These are phyloP conservation scores for Drosophila mimetica DNA, from an alignment of 2,888 invertebrate genomes.

Conservation along the genomic window DNA sequence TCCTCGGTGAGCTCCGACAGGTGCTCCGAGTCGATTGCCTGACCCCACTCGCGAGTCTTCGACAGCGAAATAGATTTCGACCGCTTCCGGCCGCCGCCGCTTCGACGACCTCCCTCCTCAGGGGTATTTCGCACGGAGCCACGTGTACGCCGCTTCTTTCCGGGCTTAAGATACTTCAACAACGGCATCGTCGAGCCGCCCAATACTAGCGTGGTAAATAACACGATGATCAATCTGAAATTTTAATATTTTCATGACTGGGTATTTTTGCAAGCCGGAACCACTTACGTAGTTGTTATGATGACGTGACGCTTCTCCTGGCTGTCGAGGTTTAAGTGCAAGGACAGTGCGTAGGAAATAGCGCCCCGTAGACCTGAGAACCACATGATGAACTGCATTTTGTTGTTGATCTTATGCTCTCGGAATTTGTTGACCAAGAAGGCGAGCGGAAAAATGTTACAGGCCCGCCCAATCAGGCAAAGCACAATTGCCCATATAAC, in stretches of 20 bases:
- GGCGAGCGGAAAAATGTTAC: slow-evolving; percentile 98
- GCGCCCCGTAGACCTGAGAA: slow-evolving; percentile 98
- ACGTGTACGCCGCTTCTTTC: slow-evolving; percentile 81
- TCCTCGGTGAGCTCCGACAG: slow-evolving; percentile 96
- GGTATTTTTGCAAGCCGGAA: background rate
- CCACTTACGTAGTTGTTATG: slow-evolving; percentile 92
- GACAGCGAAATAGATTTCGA: slow-evolving; percentile 95
- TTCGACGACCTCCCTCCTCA: slow-evolving; percentile 80
- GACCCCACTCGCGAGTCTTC: slow-evolving; percentile 99
- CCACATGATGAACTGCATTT: slow-evolving; percentile 99
- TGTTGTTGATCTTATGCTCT: slow-evolving; percentile 98
- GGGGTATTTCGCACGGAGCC: slow-evolving; percentile 72
- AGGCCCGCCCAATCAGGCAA: slow-evolving; percentile 96
- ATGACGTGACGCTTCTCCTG: slow-evolving; percentile 98
- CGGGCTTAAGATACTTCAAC: slow-evolving; percentile 92
- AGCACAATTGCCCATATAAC: slow-evolving; percentile 97
- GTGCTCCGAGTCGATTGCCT: slow-evolving; percentile 96
- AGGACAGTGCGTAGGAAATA: slow-evolving; percentile 98
- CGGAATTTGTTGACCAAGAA: slow-evolving; percentile 97
- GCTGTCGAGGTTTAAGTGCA: slow-evolving; percentile 95
- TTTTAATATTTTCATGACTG: background rate
- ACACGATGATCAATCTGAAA: slow-evolving; percentile 92
- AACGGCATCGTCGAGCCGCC: slow-evolving; percentile 99
- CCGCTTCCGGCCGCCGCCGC: slow-evolving; percentile 85
- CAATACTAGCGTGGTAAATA: slow-evolving; percentile 97